phyloP scores from a whole-genome alignment of 2,113 vertebrate species.

The Sebastes schlegelii region DNA sequence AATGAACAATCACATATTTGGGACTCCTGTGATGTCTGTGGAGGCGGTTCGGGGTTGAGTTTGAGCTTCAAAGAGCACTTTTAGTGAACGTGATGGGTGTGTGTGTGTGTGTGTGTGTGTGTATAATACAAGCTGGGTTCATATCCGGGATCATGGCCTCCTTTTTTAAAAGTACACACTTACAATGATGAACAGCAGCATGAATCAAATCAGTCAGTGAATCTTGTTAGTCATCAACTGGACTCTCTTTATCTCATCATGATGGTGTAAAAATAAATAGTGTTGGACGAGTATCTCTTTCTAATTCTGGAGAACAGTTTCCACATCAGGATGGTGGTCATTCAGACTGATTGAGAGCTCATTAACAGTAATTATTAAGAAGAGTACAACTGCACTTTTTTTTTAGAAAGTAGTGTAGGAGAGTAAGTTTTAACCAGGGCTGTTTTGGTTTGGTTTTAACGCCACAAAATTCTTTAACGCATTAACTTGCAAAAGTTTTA shows the following conservation, averaged over 20 bases:
- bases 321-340: background rate
- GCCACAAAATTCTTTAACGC: too few species aligned
- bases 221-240: background rate
- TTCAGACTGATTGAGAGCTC: background rate
- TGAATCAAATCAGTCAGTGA: conserved; percentile 1
- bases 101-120: background rate
- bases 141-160: background rate
- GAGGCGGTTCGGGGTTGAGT: background rate
- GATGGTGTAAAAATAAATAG: background rate
- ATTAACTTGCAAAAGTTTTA: too few species aligned
- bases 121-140: conserved; percentile 28
- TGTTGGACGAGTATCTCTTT: background rate
- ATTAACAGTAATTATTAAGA: background rate
- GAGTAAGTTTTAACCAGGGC: too few species aligned
- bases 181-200: conserved; percentile 11
- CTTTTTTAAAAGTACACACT: conserved; percentile 12
- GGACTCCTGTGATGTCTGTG: conserved; percentile 53
- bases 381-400: background rate
- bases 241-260: conserved; percentile 4
- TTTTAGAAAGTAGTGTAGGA: too few species aligned
- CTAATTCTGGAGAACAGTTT: background rate
- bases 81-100: conserved; percentile 8
- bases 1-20: conserved; percentile 58
- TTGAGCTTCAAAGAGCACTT: conserved; percentile 47
- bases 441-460: too few species aligned